phyloP scores from a whole-genome alignment of 2,797 vertebrate species.

The Sylvia borin region DNA sequence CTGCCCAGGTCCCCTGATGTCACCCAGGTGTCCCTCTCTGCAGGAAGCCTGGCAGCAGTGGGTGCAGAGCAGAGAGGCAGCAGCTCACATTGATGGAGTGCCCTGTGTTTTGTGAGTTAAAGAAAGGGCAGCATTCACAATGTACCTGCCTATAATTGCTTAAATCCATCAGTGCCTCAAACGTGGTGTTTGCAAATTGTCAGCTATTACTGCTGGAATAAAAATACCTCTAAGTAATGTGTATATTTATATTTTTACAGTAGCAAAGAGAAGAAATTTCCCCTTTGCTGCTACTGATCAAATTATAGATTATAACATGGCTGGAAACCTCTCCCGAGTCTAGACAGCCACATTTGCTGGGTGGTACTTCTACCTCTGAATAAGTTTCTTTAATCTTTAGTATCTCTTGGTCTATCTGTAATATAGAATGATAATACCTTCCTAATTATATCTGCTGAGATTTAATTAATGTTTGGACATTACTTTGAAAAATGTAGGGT shows the following conservation, averaged over 20 bases:
- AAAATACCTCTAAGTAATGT: constrained; percentile 56
- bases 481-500: neutral
- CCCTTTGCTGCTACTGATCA: constrained; percentile 56
- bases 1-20: neutral
- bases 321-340: constrained; percentile 7
- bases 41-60: neutral
- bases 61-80: neutral
- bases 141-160: neutral
- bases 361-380: neutral
- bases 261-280: constrained; percentile 63
- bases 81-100: neutral
- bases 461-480: neutral
- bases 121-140: neutral
- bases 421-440: neutral
- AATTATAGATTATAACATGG: constrained; percentile 55
- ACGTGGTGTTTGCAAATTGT: constrained; percentile 38
- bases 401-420: neutral
- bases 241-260: constrained; percentile 67
- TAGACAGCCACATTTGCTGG: neutral
- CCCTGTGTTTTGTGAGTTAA: neutral
- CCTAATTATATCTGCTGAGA: neutral
- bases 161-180: neutral
- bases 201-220: constrained; percentile 14
- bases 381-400: neutral
- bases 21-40: neutral